These are phyloP conservation scores for Cyprinodon tularosa DNA, from an alignment of 2,113 vertebrate genomes.

Conservation along the genomic window DNA sequence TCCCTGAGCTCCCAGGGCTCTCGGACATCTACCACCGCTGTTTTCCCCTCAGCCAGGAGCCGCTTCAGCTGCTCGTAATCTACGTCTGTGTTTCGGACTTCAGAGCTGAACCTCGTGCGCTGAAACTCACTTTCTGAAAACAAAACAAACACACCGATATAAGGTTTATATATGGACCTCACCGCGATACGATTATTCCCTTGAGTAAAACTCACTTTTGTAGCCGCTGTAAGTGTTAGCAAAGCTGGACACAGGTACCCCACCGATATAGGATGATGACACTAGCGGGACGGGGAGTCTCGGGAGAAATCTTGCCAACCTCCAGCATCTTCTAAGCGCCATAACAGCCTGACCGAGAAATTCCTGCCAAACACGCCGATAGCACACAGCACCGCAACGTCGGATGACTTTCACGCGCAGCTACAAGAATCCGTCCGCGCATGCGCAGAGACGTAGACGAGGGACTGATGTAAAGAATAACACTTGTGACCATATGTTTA, in stretches of 20 bases:
- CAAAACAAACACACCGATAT: not conserved
- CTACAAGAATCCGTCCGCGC: conserved; percentile 17
- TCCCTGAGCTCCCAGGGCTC: conserved; percentile 89
- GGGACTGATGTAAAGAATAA: not conserved
- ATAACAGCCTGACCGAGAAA: conserved; percentile 48
- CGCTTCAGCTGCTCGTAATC: conserved; percentile 86
- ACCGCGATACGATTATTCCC: too few species aligned
- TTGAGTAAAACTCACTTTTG: conserved; percentile 50
- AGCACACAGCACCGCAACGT: not conserved
- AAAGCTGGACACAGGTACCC: conserved; percentile 29
- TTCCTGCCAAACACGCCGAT: not conserved
- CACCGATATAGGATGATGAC: conserved; percentile 30
- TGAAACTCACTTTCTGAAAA: conserved; percentile 29
- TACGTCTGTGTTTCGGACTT: conserved; percentile 59
- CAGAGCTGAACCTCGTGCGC: conserved; percentile 72
- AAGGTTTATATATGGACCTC: not conserved
- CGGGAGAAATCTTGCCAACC: conserved; percentile 38
- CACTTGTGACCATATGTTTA: not conserved
- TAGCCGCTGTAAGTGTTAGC: conserved; percentile 18
- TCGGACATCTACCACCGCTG: conserved; percentile 88
- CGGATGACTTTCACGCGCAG: not conserved
- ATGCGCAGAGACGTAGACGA: conserved; percentile 52
- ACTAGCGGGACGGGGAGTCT: conserved; percentile 29
- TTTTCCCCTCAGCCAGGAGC: conserved; percentile 73
- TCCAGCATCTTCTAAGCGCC: conserved; percentile 63